Conservation (phyloP, 2,888 invertebrate species). For the Mythimna impura region DNA sequence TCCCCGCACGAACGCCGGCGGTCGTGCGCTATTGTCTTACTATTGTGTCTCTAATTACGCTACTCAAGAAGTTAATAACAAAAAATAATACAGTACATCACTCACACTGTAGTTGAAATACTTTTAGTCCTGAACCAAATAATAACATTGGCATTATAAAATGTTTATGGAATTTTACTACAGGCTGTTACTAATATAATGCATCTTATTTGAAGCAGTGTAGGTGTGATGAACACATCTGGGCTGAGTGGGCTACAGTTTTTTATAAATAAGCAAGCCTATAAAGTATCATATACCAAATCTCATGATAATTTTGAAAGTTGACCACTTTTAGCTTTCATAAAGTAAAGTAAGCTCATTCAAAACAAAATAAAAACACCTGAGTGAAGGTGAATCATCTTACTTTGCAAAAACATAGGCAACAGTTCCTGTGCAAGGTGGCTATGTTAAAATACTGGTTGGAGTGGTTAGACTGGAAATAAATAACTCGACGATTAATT, state of each 20-base stretch:
- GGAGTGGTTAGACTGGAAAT: conserved; percentile 69
- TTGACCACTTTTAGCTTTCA: background rate
- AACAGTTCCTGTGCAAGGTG: conserved; percentile 32
- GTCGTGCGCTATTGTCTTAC: no score
- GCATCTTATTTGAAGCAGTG: conserved; percentile 27
- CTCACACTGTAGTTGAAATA: background rate
- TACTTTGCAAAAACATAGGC: conserved; percentile 35
- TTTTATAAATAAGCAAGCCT: background rate
- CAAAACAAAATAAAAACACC: conserved; percentile 51
- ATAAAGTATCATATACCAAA: background rate
- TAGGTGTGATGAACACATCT: conserved; percentile 42
- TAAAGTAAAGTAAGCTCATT: conserved; percentile 1
- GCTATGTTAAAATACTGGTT: conserved; percentile 52
- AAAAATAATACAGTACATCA: background rate
- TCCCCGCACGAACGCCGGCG: no score
- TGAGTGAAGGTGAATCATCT: conserved; percentile 55
- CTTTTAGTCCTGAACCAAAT: background rate
- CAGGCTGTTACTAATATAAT: conserved; percentile 15
- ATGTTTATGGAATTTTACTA: background rate
- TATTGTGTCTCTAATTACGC: no score
- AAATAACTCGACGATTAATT: conserved; percentile 58
- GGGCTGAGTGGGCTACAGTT: conserved; percentile 35
- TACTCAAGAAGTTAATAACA: no score
- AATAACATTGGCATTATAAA: background rate
- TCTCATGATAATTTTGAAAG: background rate